Evolutionary conservation across 2,797 vertebrate species (phyloP).

Genomic region (Chelon auratus): DNA sequence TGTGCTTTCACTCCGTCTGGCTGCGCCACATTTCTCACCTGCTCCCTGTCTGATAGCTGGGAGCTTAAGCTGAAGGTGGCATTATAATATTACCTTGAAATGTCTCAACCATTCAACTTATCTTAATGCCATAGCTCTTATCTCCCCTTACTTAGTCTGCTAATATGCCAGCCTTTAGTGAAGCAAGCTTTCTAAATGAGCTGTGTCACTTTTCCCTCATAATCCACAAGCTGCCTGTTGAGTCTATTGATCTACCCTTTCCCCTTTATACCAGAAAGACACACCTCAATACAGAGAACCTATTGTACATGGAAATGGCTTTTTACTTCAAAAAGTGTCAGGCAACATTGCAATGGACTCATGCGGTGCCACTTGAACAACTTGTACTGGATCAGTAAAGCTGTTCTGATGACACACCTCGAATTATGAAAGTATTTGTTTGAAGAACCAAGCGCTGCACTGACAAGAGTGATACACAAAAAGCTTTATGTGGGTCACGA

Average conservation of each 20-base stretch:
- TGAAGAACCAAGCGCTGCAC: slow-evolving; percentile 17
- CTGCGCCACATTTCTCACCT: slow-evolving; percentile 42
- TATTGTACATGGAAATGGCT: slow-evolving; percentile 8
- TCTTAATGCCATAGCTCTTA: slow-evolving; percentile 72
- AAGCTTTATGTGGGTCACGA: slow-evolving; percentile 10
- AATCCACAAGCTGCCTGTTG: slow-evolving; percentile 32
- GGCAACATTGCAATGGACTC: slow-evolving; percentile 27
- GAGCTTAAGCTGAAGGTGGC: slow-evolving; percentile 65
- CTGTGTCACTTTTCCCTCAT: slow-evolving; percentile 42
- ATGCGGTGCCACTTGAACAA: slow-evolving; percentile 26
- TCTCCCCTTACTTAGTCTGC: slow-evolving; percentile 46
- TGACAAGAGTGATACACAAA: slow-evolving; percentile 21
- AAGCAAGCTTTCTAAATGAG: slow-evolving; percentile 47
- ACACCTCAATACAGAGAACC: slow-evolving; percentile 19
- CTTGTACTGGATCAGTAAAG: slow-evolving; percentile 42
- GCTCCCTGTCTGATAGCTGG: slow-evolving; percentile 53
- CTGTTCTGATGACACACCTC: slow-evolving; percentile 2
- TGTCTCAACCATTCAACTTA: slow-evolving; percentile 58
- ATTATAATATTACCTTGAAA: slow-evolving; percentile 79
- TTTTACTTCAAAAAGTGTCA: slow-evolving; percentile 33
- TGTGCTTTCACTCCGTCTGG: slow-evolving; percentile 18
- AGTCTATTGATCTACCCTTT: slow-evolving; percentile 44
- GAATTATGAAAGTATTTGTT: slow-evolving; percentile 7
- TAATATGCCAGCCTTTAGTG: slow-evolving; percentile 40
- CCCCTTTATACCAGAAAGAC: slow-evolving; percentile 25